phyloP scores from a whole-genome alignment of 2,888 invertebrate species.

The Caenorhabditis uteleia region DNA sequence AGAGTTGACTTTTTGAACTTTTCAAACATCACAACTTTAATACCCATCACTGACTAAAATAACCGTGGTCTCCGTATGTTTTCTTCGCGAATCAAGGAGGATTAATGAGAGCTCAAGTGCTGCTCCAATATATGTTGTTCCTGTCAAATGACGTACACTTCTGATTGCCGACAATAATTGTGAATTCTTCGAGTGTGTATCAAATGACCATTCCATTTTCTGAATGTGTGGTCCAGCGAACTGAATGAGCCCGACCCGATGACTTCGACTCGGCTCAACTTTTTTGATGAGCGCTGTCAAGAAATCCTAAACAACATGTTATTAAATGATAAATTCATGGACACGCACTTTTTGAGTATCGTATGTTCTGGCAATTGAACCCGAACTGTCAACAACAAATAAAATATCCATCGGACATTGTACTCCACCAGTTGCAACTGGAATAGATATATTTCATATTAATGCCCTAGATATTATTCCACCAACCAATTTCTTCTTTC shows the following conservation, averaged over 20 bases:
- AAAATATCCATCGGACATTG: constrained; percentile 63
- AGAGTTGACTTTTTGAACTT: constrained; percentile 3
- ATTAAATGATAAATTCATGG: constrained; percentile 32
- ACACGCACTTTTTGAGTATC: constrained; percentile 63
- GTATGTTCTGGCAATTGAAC: constrained; percentile 62
- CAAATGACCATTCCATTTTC: constrained; percentile 64
- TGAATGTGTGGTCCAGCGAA: constrained; percentile 66
- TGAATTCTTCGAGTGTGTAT: constrained; percentile 43
- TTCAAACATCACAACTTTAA: not conserved
- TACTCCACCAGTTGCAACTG: constrained; percentile 15
- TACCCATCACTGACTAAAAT: constrained; percentile 65
- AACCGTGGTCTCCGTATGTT: constrained; percentile 58
- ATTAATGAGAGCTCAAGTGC: constrained; percentile 57
- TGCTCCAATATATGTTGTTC: constrained; percentile 68
- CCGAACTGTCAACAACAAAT: constrained; percentile 65
- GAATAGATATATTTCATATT: no score
- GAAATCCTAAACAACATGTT: no score
- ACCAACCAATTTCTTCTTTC: constrained; percentile 18
- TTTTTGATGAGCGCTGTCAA: constrained; percentile 43
- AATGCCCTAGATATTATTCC: no score
- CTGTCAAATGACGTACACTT: constrained; percentile 57
- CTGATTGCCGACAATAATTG: constrained; percentile 60
- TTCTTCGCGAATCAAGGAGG: constrained; percentile 55
- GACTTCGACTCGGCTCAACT: constrained; percentile 46
- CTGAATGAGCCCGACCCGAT: constrained; percentile 65